Conservation (phyloP, 2,888 invertebrate species). For the Polyploca ridens region DNA sequence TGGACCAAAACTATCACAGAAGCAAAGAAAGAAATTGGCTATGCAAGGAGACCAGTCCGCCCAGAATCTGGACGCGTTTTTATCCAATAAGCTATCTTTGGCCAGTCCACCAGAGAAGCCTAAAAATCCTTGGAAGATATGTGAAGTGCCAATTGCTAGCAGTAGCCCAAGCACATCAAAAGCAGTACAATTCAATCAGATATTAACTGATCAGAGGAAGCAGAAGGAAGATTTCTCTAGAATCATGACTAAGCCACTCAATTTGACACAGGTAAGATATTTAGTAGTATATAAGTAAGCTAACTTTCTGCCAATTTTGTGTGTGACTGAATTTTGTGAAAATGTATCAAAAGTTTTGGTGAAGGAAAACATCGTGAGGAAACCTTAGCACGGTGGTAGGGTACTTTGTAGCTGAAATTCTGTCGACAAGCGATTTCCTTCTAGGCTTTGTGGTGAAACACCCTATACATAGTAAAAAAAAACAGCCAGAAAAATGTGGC, state of each 20-base stretch:
- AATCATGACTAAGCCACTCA: slow-evolving; percentile 89
- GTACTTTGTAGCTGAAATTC: no score
- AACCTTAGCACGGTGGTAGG: no score
- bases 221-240: slow-evolving; percentile 89
- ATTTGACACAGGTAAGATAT: slow-evolving; percentile 88
- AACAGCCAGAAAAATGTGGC: no score
- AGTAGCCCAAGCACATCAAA: slow-evolving; percentile 71
- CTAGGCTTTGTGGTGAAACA: no score
- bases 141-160: slow-evolving; percentile 56
- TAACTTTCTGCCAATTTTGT: no score
- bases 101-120: slow-evolving; percentile 70
- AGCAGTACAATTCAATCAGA: slow-evolving; percentile 76
- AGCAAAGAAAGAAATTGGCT: slow-evolving; percentile 85
- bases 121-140: slow-evolving; percentile 79
- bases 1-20: slow-evolving; percentile 86
- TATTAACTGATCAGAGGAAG: slow-evolving; percentile 89
- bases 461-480: no score
- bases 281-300: no score
- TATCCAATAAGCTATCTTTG: slow-evolving; percentile 54
- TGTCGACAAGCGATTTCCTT: no score
- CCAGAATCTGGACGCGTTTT: slow-evolving; percentile 59
- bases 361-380: no score
- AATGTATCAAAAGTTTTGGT: no score
- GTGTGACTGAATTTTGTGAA: no score
- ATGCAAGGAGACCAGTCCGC: slow-evolving; percentile 66